Base-by-base conservation (phyloP, 2,888 invertebrate genomes). In the Zeuzera pyrina region DNA sequence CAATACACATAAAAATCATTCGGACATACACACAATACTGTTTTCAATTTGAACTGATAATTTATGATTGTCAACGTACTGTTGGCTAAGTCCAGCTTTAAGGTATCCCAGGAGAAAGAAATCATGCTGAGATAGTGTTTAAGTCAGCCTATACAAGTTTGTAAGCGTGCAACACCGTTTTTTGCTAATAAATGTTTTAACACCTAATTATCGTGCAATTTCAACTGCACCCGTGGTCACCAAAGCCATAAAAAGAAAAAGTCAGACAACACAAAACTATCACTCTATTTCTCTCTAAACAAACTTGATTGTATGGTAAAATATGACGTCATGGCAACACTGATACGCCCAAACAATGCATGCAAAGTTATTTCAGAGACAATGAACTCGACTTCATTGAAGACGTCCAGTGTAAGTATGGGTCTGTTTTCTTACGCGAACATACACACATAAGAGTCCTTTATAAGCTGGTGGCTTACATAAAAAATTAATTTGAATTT, bases 151-250 rank as follows among this genome's bases (percentile, higher is more conserved):
- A 51, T 35, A 59, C 50, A 60, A 59, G 14, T 49, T 55, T 55
- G 36, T 22, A 73, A 71, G 78, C 79, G 79, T 81, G 81, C 76
- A 65, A 72, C 70, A 61, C 44, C 58, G 51, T 41, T 47, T 39
- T 42, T 35, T 42, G 48, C 49, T 49, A 42, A 42, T 41, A 50
- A 35, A 34, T 33, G 8, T 11, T 35, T 41, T 26, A 31, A 39
- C 38, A 48, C 41, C 47, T 43, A 41, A 34, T 39, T 37, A 32
- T 46, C 54, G 63, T 68, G 68, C 67, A 54, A 42, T 47, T 45
- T 19, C 40, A 28, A 36, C 54, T 57, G 52, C 52, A 45, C 47
- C 52, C 51, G 43, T 56, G 56, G 55, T 51, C 13, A 25, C 14
- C 35, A 38, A 43, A 41, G 34, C 15, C 28, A 41, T 35, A 25